Evolutionary conservation across 2,797 vertebrate species (phyloP), one percentile per base, ranked within the genome.

Genomic region (Acanthurus lineatus): DNA sequence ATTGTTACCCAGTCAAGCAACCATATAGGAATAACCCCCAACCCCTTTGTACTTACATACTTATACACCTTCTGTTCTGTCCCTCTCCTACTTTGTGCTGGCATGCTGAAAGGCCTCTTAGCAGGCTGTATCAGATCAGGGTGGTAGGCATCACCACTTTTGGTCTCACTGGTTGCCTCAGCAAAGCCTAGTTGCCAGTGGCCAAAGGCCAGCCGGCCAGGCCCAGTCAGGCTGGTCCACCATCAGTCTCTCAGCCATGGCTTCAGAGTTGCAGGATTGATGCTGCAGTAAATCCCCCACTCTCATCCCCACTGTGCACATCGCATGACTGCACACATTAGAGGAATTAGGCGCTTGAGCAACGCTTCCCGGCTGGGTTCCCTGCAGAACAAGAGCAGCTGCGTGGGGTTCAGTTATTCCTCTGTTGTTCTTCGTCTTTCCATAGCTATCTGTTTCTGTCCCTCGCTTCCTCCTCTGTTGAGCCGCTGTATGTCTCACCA

Each of bases 371-470:
- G 93, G 95, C 96, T 96, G 94, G 94, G 95, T 98, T 99, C 97
- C 97, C 97, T 96, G 94, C 97, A 97, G 97, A 98, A 97, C 96
- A 94, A 93, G 94, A 96, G 96, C 97, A 99, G 96, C 97, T 98
- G 97, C 94, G 95, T 93, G 88, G 88, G 90, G 92, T 95, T 95
- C 89, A 54, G 95, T 95, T 95, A 93, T 94, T 93, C 94, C 95
- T 90, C 94, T 91, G 84, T 82, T 65, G 17, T 77, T 81, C 86
- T 92, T 92, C 93, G 92, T 93, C 87, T 89, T 79, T 90, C 79
- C 74, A 74, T 88, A 47, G 28, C 86, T 87, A 87, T 92, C 91
- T 45, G 73, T 92, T 84, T 91, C 90, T 79, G 86, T 90, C 86
- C 83, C 84, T 70, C 66, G 93, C 92, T 91, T 90, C 77, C 81